Conservation (phyloP, 2,797 vertebrate species). For the Tragopan temminckii region DNA sequence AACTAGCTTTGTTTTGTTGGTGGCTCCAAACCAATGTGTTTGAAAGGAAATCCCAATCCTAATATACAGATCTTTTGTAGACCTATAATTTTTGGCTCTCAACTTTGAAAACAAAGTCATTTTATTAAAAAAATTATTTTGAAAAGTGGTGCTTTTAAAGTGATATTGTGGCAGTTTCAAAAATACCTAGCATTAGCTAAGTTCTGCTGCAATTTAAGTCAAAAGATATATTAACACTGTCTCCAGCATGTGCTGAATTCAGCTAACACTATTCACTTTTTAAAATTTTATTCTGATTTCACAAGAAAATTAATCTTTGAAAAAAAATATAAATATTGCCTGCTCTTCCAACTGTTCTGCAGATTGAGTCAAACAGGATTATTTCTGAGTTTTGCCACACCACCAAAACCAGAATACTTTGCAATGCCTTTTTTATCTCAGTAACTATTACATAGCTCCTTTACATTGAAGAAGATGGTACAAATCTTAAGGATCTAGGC, state of each 20-base stretch:
- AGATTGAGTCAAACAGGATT: neutral
- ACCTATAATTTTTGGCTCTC: neutral
- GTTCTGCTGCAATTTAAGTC: neutral
- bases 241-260: neutral
- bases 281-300: constrained; percentile 13
- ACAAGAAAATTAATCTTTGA: neutral
- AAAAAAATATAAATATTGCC: neutral
- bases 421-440: neutral
- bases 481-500: neutral
- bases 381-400: constrained; percentile 22
- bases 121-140: neutral
- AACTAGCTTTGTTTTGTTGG: neutral
- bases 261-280: neutral
- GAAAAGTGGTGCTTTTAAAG: neutral
- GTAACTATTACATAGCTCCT: neutral
- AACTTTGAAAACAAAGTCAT: neutral
- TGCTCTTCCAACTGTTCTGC: neutral
- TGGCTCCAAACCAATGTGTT: neutral
- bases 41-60: neutral
- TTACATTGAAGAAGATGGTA: neutral
- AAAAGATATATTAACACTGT: neutral
- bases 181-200: neutral
- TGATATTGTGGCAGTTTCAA: neutral
- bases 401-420: neutral
- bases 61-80: neutral